Conservation (phyloP, 2,888 invertebrate genomes). For the Dryocosmus kuriphilus region DNA sequence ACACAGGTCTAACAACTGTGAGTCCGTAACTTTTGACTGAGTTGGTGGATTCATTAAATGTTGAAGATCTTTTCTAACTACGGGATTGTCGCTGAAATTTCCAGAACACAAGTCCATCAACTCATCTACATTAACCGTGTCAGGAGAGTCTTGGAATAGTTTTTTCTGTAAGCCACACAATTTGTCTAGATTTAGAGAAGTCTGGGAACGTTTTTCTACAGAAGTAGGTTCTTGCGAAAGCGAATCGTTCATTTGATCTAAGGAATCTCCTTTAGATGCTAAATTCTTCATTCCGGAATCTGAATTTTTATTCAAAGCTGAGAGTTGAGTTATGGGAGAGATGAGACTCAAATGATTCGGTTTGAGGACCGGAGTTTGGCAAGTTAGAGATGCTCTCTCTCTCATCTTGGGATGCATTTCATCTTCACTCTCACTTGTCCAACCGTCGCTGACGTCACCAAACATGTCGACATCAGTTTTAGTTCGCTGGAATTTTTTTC, state of each 20-base stretch:
- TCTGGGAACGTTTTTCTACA: background rate
- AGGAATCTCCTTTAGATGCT: constrained; percentile 42
- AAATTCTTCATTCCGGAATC: constrained; percentile 15
- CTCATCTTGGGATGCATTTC: constrained; percentile 40
- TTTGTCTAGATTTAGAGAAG: constrained; percentile 50
- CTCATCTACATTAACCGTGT: constrained; percentile 77
- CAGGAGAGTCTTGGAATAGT: constrained; percentile 72
- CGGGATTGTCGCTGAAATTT: constrained; percentile 37
- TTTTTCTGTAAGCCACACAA: constrained; percentile 72
- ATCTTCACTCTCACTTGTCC: constrained; percentile 64
- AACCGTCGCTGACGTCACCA: constrained; percentile 46
- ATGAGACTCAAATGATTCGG: constrained; percentile 68
- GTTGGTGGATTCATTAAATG: constrained; percentile 42
- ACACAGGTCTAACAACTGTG: constrained; percentile 77
- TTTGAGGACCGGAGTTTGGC: constrained; percentile 45
- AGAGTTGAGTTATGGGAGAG: constrained; percentile 75
- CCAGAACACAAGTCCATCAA: constrained; percentile 77
- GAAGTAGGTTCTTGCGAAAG: background rate
- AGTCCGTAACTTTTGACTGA: constrained; percentile 57
- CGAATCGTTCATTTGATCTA: constrained; percentile 21
- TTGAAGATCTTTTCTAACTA: constrained; percentile 28
- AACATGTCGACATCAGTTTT: constrained; percentile 75
- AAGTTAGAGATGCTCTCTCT: constrained; percentile 40
- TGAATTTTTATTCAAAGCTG: constrained; percentile 54
- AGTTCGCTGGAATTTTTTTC: constrained; percentile 20